phyloP scores from a whole-genome alignment of 2,113 vertebrate genomes.

The Serinus canaria region DNA sequence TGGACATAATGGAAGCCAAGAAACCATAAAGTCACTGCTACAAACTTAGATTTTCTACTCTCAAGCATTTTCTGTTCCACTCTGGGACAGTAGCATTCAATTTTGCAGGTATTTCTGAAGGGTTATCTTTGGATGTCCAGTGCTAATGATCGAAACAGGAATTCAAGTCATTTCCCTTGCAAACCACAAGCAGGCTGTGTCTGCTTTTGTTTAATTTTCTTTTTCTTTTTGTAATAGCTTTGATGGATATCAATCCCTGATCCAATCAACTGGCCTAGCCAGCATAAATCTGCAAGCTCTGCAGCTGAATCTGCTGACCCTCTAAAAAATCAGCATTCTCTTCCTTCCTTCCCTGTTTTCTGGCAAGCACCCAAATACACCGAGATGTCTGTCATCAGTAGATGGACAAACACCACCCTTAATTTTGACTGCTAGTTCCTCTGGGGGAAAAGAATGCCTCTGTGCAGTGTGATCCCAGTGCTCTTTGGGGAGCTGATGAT shows the following conservation, averaged over 20 bases:
- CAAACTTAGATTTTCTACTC: not conserved
- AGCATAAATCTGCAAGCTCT: not conserved
- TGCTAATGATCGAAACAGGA: not conserved
- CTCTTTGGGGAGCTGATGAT: not conserved
- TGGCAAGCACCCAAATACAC: not conserved
- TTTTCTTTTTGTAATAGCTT: not conserved
- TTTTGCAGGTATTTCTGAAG: not conserved
- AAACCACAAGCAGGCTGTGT: not conserved
- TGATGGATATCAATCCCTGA: not conserved
- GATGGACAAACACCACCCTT: not conserved
- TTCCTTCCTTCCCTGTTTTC: not conserved
- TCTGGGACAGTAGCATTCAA: not conserved
- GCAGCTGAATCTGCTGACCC: not conserved
- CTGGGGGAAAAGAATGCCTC: not conserved
- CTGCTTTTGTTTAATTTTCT: not conserved
- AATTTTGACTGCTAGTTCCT: not conserved
- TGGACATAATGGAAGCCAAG: not conserved
- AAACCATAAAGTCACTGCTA: not conserved
- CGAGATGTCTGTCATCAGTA: rapidly evolving
- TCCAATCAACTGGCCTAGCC: not conserved
- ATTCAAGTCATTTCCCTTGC: not conserved
- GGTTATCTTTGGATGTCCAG: not conserved
- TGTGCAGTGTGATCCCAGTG: not conserved
- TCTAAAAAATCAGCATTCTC: not conserved
- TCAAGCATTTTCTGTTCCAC: not conserved